These are phyloP conservation scores for Cettia cetti DNA, from an alignment of 2,113 vertebrate species.

Conservation along the genomic window DNA sequence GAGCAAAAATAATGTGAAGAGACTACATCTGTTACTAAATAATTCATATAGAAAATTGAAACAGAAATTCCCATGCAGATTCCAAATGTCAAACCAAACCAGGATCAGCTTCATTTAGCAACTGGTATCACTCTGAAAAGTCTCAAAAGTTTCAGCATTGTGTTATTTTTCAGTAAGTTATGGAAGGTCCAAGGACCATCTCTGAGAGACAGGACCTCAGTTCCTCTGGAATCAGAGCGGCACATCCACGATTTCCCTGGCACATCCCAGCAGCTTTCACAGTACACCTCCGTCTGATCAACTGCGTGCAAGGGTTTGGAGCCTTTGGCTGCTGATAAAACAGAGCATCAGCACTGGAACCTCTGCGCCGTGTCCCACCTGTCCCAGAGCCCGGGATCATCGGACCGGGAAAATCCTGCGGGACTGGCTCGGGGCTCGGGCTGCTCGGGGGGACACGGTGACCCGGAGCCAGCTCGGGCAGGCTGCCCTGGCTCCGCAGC, in stretches of 20 bases:
- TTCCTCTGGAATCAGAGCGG: not conserved
- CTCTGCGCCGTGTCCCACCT: rapidly evolving
- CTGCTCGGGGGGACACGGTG: no score
- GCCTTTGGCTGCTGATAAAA: not conserved
- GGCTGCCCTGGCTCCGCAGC: no score
- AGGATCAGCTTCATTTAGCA: not conserved
- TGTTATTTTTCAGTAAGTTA: not conserved
- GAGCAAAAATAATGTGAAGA: not conserved
- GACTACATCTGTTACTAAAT: not conserved
- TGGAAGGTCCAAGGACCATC: not conserved
- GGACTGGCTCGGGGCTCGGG: no score
- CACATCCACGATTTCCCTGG: rapidly evolving
- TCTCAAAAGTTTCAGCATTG: not conserved
- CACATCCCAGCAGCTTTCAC: not conserved
- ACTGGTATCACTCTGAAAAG: not conserved
- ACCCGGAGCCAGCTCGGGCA: no score
- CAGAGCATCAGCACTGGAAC: not conserved
- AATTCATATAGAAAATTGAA: not conserved
- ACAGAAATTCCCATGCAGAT: not conserved
- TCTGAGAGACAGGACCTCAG: not conserved
- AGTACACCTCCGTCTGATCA: no score
- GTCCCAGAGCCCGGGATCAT: no score
- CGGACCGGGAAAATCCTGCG: no score
- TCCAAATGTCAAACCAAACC: not conserved
- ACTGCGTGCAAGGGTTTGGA: rapidly evolving